Evolutionary conservation across 2,113 vertebrate species (phyloP).

Genomic region (Thinocorus orbignyianus): DNA sequence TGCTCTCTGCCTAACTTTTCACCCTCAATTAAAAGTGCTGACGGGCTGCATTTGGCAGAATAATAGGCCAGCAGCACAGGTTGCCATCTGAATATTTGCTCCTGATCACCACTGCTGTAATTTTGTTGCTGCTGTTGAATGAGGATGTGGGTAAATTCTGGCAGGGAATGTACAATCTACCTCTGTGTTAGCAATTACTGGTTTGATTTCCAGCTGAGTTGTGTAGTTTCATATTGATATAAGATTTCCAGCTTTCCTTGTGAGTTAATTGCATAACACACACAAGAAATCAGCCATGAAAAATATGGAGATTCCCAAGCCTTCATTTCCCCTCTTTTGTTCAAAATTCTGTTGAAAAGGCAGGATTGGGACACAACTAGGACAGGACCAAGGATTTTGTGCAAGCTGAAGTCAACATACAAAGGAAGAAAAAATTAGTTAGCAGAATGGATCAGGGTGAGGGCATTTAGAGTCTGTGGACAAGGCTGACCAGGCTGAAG

Average conservation of each 20-base stretch:
- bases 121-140: not conserved
- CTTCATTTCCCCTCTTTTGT: not conserved
- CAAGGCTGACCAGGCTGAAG: not conserved
- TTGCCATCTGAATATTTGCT: not conserved
- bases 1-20: not conserved
- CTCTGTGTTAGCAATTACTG: slow-evolving; percentile 6
- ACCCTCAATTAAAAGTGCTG: not conserved
- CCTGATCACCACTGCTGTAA: not conserved
- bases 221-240: not conserved
- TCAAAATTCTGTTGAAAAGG: not conserved
- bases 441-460: not conserved
- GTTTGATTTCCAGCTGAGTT: not conserved
- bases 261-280: not conserved
- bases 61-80: not conserved
- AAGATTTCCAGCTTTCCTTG: slow-evolving; percentile 6
- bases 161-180: not conserved
- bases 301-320: not conserved
- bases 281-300: not conserved
- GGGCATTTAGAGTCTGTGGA: not conserved
- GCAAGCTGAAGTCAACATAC: not conserved
- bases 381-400: not conserved
- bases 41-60: not conserved
- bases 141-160: slow-evolving; percentile 25
- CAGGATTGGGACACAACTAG: not conserved
- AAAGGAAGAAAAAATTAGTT: not conserved